Conservation (phyloP, 2,797 vertebrate species). For the Zenarchopterus dispar region DNA sequence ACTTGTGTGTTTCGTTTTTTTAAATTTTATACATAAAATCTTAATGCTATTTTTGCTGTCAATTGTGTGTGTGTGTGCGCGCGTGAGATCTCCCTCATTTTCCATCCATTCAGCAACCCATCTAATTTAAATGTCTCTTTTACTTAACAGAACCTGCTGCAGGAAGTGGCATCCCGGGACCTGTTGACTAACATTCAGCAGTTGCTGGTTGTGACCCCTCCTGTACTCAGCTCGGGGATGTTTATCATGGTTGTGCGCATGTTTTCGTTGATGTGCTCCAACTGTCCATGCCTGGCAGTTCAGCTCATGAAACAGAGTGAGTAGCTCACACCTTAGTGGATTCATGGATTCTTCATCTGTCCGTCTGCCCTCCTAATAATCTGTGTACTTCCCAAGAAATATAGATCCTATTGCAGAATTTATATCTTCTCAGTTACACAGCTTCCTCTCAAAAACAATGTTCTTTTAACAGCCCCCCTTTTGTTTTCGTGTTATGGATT, state of each 20-base stretch:
- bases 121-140: slow-evolving; percentile 14
- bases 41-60: too few relatives aligned
- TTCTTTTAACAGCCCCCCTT: neutral
- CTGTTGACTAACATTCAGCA: slow-evolving; percentile 98
- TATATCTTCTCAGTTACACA: neutral
- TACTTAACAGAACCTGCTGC: slow-evolving; percentile 91
- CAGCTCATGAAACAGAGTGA: slow-evolving; percentile 99
- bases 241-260: slow-evolving; percentile 99
- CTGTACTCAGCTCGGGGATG: slow-evolving; percentile 98
- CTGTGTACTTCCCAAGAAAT: neutral
- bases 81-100: neutral
- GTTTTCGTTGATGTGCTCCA: slow-evolving; percentile 99
- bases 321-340: slow-evolving; percentile 55
- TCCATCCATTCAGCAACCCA: neutral
- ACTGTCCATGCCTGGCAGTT: slow-evolving; percentile 96
- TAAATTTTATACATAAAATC: too few relatives aligned
- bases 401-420: neutral
- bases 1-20: too few relatives aligned
- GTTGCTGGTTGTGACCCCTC: slow-evolving; percentile 96
- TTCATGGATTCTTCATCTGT: neutral
- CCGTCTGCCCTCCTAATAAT: too few relatives aligned
- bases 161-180: slow-evolving; percentile 97
- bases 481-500: neutral
- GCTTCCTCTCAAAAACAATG: neutral
- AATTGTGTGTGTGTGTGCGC: neutral